Evolutionary conservation across 2,113 vertebrate genomes (phyloP), one percentile per base, ranked within the genome.

Genomic region (Alectura lathami): DNA sequence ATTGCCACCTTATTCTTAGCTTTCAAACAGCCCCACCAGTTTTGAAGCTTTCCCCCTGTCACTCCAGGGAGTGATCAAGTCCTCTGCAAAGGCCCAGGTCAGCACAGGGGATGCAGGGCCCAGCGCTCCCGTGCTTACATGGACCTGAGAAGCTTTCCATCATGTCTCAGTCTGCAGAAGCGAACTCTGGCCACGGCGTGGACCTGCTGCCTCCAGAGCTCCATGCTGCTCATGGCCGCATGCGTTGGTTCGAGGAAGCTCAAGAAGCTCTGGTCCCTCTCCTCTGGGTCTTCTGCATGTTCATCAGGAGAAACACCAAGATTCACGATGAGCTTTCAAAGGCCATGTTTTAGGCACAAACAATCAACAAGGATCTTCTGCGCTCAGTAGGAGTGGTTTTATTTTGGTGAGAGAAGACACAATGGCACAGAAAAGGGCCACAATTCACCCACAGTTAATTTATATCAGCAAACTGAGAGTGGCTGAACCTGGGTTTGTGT

Each of bases 151-250:
- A 97, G 76, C 96, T 98, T 99, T 21, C 96, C 97, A 40, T 98
- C 98, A 0, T 98, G 96, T 79, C 82, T 98, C 67, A 99, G 97
- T 60, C 98, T 99, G 34, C 99, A 97, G 96, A 99, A 98, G 88
- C 98, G 99, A 80, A 99, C 95, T 95, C 98, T 97, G 40, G 98
- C 98, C 38, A 99, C 64, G 0, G 98, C 95, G 73, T 97, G 95
- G 89, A 99, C 98, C 95, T 99, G 99, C 96, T 98, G 99, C 89
- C 97, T 97, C 99, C 99, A 99, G 63, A 99, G 98, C 2, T 95
- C 89, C 50, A 96, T 96, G 82, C 97, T 97, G 0, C 94, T 91
- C 77, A 97, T 64, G 1, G 93, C 30, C 9, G 94, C 86, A 0
- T 80, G 94, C 21, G 85, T 96, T n/a, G 78, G 72, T 32, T 98